Conservation (phyloP, 2,113 vertebrate species). For the Nycticorax nycticorax region DNA sequence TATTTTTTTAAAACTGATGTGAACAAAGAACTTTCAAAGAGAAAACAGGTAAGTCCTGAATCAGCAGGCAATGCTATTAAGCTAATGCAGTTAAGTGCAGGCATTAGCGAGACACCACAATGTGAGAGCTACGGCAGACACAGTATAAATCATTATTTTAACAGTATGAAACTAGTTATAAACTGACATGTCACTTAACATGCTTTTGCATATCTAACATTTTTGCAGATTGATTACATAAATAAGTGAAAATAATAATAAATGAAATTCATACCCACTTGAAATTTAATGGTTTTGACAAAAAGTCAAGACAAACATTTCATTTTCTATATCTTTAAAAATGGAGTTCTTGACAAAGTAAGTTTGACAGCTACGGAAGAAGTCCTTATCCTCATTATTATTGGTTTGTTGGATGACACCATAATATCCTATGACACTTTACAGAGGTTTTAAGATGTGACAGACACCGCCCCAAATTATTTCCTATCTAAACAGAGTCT, state of each 20-base stretch:
- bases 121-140: not conserved
- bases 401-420: not conserved
- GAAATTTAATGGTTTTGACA: not conserved
- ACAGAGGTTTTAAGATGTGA: not conserved
- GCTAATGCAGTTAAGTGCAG: not conserved
- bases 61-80: not conserved
- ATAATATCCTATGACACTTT: not conserved
- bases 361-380: not conserved
- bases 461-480: not conserved
- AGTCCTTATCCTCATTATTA: slow-evolving; percentile 12
- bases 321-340: not conserved
- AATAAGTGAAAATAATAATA: slow-evolving; percentile 5
- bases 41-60: not conserved
- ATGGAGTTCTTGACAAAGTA: not conserved
- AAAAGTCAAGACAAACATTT: slow-evolving; percentile 5
- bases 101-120: not conserved
- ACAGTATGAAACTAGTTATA: not conserved
- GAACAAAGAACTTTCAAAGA: not conserved
- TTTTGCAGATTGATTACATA: not conserved
- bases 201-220: not conserved
- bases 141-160: not conserved
- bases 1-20: not conserved
- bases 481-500: not conserved
- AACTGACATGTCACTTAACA: not conserved
- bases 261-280: not conserved